A percentile compares a stretch with the other conserved stretches of the same genome.
These are phyloP conservation scores for Nephrotoma guestfalica DNA, from an alignment of 2,888 invertebrate species.

Conservation along the genomic window DNA sequence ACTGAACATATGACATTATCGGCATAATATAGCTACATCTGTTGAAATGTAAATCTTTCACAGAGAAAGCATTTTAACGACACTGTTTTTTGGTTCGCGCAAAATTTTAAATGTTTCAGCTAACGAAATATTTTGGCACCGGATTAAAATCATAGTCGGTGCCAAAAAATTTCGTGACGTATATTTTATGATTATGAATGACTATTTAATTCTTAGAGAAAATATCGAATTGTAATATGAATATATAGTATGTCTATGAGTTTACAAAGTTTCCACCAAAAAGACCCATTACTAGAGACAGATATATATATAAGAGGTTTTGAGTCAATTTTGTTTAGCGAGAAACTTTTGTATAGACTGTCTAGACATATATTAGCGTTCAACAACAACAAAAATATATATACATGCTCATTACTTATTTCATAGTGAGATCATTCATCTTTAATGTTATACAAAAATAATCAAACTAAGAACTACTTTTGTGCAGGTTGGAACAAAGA, in stretches of 20 bases:
- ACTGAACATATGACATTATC: not conserved
- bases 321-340: not conserved
- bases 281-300: not conserved
- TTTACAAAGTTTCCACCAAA: not conserved
- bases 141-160: not conserved
- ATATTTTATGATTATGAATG: not conserved
- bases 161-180: not conserved
- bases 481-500: not conserved
- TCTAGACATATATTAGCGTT: not conserved
- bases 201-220: not conserved
- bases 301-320: not conserved
- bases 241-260: not conserved
- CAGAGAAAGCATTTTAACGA: not conserved
- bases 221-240: not conserved
- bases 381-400: not conserved
- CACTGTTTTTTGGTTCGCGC: not conserved
- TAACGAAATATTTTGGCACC: not conserved
- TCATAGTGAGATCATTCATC: not conserved
- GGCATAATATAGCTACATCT: not conserved
- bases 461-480: not conserved
- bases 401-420: not conserved
- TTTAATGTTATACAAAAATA: not conserved
- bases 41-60: not conserved
- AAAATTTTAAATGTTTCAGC: not conserved
- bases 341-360: not conserved